Conservation (phyloP, 2,888 invertebrate species). For the Aproaerema taeniolella region DNA sequence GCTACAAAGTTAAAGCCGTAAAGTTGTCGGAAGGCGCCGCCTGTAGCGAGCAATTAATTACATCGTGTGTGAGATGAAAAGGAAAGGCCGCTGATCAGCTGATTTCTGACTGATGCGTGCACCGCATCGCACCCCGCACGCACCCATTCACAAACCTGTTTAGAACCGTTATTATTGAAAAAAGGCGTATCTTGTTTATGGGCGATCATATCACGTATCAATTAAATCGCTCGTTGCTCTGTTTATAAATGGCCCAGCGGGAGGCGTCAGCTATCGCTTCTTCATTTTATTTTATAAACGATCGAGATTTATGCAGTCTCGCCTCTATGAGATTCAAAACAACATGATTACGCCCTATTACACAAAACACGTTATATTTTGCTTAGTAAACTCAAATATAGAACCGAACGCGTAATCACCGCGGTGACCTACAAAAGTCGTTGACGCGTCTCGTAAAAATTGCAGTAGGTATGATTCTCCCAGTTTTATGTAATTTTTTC, state of each 20-base stretch:
- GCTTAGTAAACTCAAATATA: background rate
- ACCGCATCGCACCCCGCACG: slow-evolving; percentile 37
- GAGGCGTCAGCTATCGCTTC: no score
- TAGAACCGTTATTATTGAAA: slow-evolving; percentile 47
- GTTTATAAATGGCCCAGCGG: slow-evolving; percentile 6
- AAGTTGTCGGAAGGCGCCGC: slow-evolving; percentile 27
- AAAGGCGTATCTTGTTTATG: slow-evolving; percentile 39
- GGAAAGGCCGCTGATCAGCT: slow-evolving; percentile 66
- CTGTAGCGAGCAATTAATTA: slow-evolving; percentile 64
- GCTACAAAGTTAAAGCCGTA: slow-evolving; percentile 28
- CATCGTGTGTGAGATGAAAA: slow-evolving; percentile 65
- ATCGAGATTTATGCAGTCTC: no score
- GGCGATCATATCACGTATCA: slow-evolving; percentile 40
- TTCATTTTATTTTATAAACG: no score
- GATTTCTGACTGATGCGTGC: slow-evolving; percentile 61
- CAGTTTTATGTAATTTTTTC: slow-evolving; percentile 59
- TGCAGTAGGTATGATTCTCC: slow-evolving; percentile 39
- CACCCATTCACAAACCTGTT: slow-evolving; percentile 53
- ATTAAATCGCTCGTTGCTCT: slow-evolving; percentile 26
- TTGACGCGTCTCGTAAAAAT: slow-evolving; percentile 23
- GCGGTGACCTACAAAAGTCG: slow-evolving; percentile 16
- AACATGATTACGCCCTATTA: no score
- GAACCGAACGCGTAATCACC: slow-evolving; percentile 2
- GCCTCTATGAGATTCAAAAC: no score
- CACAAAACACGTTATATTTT: background rate